Percentiles rank a stretch among this genome's conserved stretches.
phyloP scores from a whole-genome alignment of 2,113 vertebrate genomes.

The Callionymus lyra region DNA sequence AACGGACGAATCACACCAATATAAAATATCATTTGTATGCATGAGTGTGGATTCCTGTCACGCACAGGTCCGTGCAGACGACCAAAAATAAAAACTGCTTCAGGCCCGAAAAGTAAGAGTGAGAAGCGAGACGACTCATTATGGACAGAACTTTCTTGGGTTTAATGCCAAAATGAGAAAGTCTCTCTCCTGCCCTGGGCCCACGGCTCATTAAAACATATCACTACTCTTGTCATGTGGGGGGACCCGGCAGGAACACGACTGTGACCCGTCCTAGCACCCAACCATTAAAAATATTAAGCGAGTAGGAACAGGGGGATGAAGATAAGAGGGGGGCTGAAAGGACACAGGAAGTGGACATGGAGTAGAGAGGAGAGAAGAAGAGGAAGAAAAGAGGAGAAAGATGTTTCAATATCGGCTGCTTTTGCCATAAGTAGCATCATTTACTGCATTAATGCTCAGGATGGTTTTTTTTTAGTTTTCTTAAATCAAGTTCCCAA shows the following conservation, averaged over 20 bases:
- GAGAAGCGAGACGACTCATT: conserved; percentile 7
- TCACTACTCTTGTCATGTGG: conserved; percentile 51
- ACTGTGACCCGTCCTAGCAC: conserved; percentile 45
- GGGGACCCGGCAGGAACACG: conserved; percentile 40
- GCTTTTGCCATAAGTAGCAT: too few species aligned
- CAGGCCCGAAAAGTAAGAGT: conserved; percentile 22
- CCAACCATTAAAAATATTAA: conserved; percentile 49
- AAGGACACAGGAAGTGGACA: conserved; percentile 19
- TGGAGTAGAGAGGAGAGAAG: conserved; percentile 19
- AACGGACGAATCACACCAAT: too few species aligned
- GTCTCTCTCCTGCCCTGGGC: conserved; percentile 38
- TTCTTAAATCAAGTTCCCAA: too few species aligned
- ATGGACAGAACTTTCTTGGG: conserved; percentile 19
- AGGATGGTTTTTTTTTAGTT: too few species aligned
- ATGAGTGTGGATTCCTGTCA: too few species aligned
- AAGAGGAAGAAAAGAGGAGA: too few species aligned
- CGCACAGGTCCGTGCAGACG: conserved; percentile 2
- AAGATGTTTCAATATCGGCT: too few species aligned
- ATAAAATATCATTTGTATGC: too few species aligned
- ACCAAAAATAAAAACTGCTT: conserved; percentile 24
- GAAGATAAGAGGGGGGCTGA: conserved; percentile 29
- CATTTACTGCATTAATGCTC: too few species aligned
- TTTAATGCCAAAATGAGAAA: conserved; percentile 40
- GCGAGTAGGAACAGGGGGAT: conserved; percentile 36
- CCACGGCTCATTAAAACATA: conserved; percentile 59